phyloP scores from a whole-genome alignment of 2,113 vertebrate genomes.

The Myiagra hebetior region DNA sequence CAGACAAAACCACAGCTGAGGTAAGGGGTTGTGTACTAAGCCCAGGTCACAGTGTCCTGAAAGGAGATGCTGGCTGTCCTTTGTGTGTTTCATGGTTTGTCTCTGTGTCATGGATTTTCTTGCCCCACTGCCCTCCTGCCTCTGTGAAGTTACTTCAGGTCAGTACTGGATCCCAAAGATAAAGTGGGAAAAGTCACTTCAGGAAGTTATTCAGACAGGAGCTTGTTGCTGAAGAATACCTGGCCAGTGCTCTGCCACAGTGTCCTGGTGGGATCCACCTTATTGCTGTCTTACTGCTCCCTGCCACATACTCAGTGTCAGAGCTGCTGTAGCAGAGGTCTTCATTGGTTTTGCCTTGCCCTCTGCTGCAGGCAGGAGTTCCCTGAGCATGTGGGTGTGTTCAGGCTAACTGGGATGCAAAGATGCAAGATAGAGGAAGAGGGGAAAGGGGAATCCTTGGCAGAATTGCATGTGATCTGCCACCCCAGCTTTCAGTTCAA shows the following conservation, averaged over 20 bases:
- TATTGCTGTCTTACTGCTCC: neutral
- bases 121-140: neutral
- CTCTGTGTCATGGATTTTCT: rapidly evolving
- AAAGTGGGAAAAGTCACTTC: neutral
- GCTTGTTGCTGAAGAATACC: neutral
- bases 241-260: neutral
- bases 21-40: neutral
- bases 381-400: rapidly evolving
- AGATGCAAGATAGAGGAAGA: neutral
- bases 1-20: neutral
- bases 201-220: neutral
- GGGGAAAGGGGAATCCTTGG: neutral
- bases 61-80: neutral
- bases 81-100: neutral
- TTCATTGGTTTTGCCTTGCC: neutral
- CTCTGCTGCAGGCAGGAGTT: neutral
- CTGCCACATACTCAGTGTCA: rapidly evolving
- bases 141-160: neutral
- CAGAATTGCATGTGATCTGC: neutral
- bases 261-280: neutral
- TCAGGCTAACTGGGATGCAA: neutral
- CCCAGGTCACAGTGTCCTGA: neutral
- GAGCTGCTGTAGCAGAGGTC: neutral
- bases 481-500: neutral
- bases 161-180: rapidly evolving